These are phyloP conservation scores for Thalassarche chlororhynchos DNA, from an alignment of 2,113 vertebrate species.

Conservation along the genomic window DNA sequence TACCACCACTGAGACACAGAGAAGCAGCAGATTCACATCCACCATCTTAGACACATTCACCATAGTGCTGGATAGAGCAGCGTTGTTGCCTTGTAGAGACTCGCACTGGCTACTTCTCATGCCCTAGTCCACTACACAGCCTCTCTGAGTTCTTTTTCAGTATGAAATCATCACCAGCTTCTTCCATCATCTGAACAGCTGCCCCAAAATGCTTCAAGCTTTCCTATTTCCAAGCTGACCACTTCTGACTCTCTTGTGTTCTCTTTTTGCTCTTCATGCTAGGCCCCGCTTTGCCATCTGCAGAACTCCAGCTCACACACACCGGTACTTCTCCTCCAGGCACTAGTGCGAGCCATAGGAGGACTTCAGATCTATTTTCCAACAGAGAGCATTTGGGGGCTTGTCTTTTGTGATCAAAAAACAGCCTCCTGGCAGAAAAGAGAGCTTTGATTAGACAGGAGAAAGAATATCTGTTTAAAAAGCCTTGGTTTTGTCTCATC, in stretches of 20 bases:
- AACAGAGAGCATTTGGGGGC: neutral
- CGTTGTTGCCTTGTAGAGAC: accelerated
- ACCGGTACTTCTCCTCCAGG: neutral
- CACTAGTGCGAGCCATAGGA: neutral
- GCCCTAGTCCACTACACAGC: neutral
- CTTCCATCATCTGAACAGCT: neutral
- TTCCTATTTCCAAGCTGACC: neutral
- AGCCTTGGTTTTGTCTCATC: neutral
- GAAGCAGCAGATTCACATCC: neutral
- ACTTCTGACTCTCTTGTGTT: neutral
- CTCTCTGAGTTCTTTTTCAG: neutral
- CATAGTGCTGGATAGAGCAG: neutral
- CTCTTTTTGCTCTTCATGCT: neutral
- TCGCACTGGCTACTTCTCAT: neutral
- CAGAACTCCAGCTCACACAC: neutral
- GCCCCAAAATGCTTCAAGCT: neutral
- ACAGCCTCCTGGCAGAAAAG: neutral
- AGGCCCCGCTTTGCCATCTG: neutral
- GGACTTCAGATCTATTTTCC: neutral
- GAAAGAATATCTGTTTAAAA: neutral
- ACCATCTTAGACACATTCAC: neutral
- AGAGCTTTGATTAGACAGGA: neutral
- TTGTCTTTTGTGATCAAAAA: neutral
- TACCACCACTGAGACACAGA: neutral
- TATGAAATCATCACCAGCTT: neutral